phyloP scores from a whole-genome alignment of 2,888 invertebrate species.

The Alcis repandata region DNA sequence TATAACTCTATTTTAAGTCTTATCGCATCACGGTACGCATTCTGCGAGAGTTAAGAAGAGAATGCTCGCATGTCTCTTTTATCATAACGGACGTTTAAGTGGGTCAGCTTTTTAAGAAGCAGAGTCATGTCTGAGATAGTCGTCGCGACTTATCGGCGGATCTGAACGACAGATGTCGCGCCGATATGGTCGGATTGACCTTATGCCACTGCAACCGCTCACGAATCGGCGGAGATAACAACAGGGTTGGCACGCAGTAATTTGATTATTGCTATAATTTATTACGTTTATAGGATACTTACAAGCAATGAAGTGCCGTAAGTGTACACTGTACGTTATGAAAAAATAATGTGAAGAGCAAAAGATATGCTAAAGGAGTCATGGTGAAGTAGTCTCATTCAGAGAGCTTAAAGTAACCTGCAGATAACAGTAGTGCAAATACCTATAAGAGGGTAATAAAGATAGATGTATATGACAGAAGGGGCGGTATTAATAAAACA shows the following conservation, averaged over 20 bases:
- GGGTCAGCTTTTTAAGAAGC: constrained; percentile 43
- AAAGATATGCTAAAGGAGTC: no score
- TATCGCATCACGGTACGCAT: constrained; percentile 19
- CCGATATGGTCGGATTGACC: constrained; percentile 36
- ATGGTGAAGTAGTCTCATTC: no score
- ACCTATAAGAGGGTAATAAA: no score
- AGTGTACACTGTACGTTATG: no score
- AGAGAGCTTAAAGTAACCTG: no score
- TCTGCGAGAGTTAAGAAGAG: constrained; percentile 34
- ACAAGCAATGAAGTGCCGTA: no score
- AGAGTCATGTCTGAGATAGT: constrained; percentile 30
- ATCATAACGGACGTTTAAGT: constrained; percentile 36
- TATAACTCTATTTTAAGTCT: neutral
- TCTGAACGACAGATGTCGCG: constrained; percentile 40
- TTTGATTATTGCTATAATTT: neutral
- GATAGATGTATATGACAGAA: no score
- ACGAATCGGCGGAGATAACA: constrained; percentile 20
- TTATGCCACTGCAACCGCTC: constrained; percentile 27
- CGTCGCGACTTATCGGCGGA: constrained; percentile 28
- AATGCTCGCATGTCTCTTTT: constrained; percentile 35
- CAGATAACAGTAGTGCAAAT: no score
- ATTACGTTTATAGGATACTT: no score
- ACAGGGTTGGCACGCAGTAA: constrained; percentile 12
- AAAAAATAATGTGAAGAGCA: no score
- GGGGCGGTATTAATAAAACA: no score